phyloP scores from a whole-genome alignment of 2,888 invertebrate species.

The Eudemis profundana region DNA sequence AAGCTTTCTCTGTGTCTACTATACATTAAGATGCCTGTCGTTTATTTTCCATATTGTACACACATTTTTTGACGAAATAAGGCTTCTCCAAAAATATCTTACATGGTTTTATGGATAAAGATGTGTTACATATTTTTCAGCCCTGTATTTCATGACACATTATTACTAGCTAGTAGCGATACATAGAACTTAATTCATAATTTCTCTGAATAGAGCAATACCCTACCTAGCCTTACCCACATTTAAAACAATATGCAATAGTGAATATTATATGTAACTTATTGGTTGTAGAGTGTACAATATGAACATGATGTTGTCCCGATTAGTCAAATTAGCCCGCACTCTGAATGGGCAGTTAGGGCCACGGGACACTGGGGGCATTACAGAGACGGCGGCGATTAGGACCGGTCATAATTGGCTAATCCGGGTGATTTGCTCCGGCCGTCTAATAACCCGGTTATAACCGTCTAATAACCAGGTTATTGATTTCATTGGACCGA shows the following conservation, averaged over 20 bases:
- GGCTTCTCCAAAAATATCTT: too few species aligned
- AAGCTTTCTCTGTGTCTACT: too few species aligned
- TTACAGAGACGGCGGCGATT: slow-evolving; percentile 53
- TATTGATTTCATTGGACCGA: slow-evolving; percentile 37
- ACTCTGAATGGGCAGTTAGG: slow-evolving; percentile 29
- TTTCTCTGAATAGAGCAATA: too few species aligned
- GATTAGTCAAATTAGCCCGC: slow-evolving; percentile 38
- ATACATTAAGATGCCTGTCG: too few species aligned
- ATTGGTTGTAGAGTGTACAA: not conserved
- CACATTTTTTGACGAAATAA: too few species aligned
- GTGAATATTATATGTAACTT: too few species aligned
- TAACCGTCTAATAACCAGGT: slow-evolving; percentile 46
- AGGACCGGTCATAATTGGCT: slow-evolving; percentile 67
- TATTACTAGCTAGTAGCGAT: too few species aligned
- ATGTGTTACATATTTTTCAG: too few species aligned
- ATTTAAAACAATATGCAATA: not conserved
- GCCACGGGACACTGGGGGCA: slow-evolving; percentile 35
- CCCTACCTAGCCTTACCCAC: not conserved
- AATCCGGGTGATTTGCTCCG: slow-evolving; percentile 66
- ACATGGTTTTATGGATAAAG: too few species aligned
- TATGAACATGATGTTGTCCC: slow-evolving; percentile 17
- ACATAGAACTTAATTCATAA: too few species aligned
- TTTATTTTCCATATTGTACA: too few species aligned
- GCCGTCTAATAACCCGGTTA: slow-evolving; percentile 52
- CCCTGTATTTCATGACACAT: too few species aligned